Base-by-base conservation (phyloP, 1,140 invertebrate species). In the Drosophila kanapiae region DNA sequence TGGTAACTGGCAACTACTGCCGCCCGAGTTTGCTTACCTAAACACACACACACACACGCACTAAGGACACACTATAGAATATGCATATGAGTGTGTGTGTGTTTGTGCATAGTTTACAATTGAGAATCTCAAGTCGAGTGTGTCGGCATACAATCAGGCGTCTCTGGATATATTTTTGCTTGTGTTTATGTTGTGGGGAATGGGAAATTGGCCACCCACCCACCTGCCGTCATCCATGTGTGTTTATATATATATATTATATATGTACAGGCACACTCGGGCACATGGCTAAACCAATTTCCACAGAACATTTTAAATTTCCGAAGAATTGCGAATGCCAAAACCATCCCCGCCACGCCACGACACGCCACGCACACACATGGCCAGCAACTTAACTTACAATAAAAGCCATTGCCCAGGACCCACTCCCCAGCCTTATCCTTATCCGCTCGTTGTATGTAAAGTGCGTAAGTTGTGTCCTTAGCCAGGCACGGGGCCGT, bases 281-380 rank as follows among this genome's bases (percentile, higher is more conserved):
- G 54, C 58, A 49, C 71, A 78, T 67, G 65, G 75, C 65, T 86
- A 87, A 87, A 87, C 83, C 83, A 87, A 87, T 87, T 87, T 87
- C 83, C 83, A 87, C 43, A 84, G 58, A 72, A 81, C 70, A 90
- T 88, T 88, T 90, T 88, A 88, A 88, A 88, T 88, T 88, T 88
- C 81, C 85, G 62, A 72, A 71, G 85, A 88, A 90, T 90, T 88
- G 84, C 85, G 80, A 88, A 78, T 88, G 84, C 72, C 80, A 88
- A 88, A 78, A 78, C 56, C 65, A 63, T 29, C 80, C 72, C 51
- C 53, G 35, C 47, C 47, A 8, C 33, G 45, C 47, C 37, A 27
- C 33, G 45, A 42, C 37, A 27, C 57, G 11, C 37, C 62, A 65
- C 45, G 59, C 40, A 33, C 43, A 54, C 45, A 59, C 38, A 47